phyloP scores from a whole-genome alignment of 2,113 vertebrate genomes.

The Pseudois nayaur region DNA sequence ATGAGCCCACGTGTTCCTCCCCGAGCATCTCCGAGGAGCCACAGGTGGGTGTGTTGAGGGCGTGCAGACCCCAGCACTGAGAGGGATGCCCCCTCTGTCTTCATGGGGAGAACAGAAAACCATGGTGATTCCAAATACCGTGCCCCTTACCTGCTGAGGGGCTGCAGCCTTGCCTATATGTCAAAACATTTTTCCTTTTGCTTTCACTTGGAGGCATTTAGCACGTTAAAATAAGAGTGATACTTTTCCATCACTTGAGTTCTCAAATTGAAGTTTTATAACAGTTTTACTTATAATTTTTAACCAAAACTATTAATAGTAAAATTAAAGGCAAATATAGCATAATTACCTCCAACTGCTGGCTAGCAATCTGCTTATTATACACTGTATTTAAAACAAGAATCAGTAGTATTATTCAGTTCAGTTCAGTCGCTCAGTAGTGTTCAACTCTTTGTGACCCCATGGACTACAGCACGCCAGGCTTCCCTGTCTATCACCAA shows the following conservation, averaged over 20 bases:
- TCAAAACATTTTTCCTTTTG: background rate
- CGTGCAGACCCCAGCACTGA: background rate
- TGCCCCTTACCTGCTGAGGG: too few species aligned
- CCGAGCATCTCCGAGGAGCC: background rate
- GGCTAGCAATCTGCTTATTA: too few species aligned
- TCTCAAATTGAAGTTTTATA: background rate
- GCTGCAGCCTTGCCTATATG: background rate
- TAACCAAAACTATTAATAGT: background rate
- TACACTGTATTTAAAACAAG: background rate
- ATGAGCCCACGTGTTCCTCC: background rate
- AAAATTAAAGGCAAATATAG: background rate
- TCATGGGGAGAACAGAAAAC: background rate
- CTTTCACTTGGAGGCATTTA: background rate
- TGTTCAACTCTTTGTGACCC: background rate
- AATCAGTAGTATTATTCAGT: background rate
- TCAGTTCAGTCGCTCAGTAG: background rate
- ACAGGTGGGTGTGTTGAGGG: constrained; percentile 46
- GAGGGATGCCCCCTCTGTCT: rapidly evolving
- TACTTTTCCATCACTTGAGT: background rate
- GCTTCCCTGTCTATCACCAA: background rate
- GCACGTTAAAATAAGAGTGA: background rate
- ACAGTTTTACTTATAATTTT: background rate
- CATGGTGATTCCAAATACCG: background rate
- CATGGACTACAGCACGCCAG: background rate
- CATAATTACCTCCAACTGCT: background rate